Conservation (phyloP, 2,113 vertebrate genomes). For the Chaetops frenatus region DNA sequence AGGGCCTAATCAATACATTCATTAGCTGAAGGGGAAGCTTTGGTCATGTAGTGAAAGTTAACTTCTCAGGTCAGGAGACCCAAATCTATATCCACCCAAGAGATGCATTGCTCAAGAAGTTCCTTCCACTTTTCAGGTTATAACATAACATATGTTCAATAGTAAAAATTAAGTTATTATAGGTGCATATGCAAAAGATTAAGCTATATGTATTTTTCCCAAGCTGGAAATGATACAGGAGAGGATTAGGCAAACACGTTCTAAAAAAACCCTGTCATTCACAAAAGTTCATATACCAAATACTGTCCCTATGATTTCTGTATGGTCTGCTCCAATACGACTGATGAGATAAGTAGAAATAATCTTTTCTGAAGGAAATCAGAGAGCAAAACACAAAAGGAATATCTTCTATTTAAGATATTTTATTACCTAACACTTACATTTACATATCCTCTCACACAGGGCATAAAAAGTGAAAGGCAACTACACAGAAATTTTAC, state of each 20-base stretch:
- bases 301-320: background rate
- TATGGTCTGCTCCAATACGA: background rate
- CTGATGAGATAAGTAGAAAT: background rate
- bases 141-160: background rate
- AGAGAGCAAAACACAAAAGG: background rate
- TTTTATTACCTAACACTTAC: background rate
- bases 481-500: background rate
- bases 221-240: background rate
- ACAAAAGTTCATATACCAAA: background rate
- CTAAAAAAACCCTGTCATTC: background rate
- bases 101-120: background rate
- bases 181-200: background rate
- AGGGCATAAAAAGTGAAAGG: background rate
- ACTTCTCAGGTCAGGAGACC: accelerated
- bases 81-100: background rate
- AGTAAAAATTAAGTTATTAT: background rate
- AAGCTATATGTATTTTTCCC: background rate
- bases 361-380: background rate
- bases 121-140: background rate
- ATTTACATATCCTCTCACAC: background rate
- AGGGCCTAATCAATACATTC: background rate
- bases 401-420: background rate
- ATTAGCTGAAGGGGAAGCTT: background rate
- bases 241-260: background rate
- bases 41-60: background rate